These are phyloP conservation scores for Jordanella pulchra DNA, from an alignment of 2,797 vertebrate species.

Conservation along the genomic window DNA sequence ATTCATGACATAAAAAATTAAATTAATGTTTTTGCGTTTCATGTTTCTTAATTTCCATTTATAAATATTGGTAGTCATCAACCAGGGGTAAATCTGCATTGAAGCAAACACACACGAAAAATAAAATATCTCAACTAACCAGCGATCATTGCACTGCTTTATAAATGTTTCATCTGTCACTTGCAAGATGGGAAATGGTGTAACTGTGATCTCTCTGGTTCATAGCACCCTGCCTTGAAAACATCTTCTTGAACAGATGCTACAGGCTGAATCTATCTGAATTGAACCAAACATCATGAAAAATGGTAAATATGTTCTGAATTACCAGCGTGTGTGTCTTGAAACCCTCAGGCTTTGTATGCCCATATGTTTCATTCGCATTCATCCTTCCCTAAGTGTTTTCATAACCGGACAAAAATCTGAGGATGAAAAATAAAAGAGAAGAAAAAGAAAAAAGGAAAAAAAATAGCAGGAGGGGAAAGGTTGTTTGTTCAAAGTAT, in stretches of 20 bases:
- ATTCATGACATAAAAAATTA: conserved; percentile 7
- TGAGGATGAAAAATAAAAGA: conserved; percentile 12
- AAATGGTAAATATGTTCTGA: conserved; percentile 78
- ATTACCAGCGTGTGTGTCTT: conserved; percentile 77
- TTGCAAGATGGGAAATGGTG: conserved; percentile 45
- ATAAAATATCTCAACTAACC: background rate
- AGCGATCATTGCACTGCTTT: conserved; percentile 22
- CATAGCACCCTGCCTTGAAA: conserved; percentile 40
- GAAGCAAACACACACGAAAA: conserved; percentile 21
- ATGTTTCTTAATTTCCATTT: conserved; percentile 8
- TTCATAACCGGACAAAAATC: conserved; percentile 69
- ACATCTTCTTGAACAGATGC: conserved; percentile 66
- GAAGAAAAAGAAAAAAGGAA: conserved; percentile 2
- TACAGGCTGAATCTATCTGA: conserved; percentile 59
- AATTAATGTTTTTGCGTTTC: conserved; percentile 6
- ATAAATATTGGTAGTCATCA: background rate
- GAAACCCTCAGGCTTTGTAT: conserved; percentile 67
- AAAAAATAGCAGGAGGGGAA: conserved; percentile 8
- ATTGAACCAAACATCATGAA: conserved; percentile 70
- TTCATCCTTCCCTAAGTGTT: conserved; percentile 66
- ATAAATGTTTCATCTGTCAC: conserved; percentile 37
- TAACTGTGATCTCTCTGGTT: conserved; percentile 34
- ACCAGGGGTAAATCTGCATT: conserved; percentile 4
- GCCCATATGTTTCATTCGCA: conserved; percentile 75
- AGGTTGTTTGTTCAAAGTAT: conserved; percentile 5